These are phyloP conservation scores for Charina bottae DNA, from an alignment of 2,113 vertebrate genomes.

Conservation along the genomic window DNA sequence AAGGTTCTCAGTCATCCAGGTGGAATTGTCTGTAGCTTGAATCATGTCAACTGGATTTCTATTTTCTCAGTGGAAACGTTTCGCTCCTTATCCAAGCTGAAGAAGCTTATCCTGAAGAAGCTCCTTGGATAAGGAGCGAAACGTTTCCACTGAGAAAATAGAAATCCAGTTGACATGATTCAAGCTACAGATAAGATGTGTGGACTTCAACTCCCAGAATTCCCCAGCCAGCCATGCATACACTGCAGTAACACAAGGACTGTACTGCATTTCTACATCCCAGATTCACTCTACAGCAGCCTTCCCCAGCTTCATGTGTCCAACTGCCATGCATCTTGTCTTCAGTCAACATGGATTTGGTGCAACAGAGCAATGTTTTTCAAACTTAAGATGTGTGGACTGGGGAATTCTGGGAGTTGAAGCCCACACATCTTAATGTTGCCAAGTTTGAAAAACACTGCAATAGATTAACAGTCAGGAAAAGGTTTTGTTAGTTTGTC, in stretches of 20 bases:
- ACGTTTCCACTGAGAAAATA: no score
- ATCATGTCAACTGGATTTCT: no score
- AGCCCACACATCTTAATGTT: neutral
- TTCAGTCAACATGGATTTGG: neutral
- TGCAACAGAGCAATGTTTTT: neutral
- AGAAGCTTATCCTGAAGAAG: no score
- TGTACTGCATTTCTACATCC: neutral
- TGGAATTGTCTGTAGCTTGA: no score
- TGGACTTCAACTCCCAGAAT: no score
- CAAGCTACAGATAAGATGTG: no score
- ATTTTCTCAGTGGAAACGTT: no score
- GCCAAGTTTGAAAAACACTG: neutral
- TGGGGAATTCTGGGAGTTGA: neutral
- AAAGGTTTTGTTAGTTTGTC: neutral
- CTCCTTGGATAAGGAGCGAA: no score
- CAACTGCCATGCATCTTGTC: neutral
- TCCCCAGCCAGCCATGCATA: no score
- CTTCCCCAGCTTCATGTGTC: neutral
- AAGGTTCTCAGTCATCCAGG: no score
- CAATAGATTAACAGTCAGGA: neutral
- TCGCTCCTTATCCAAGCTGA: no score
- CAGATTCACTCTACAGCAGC: accelerated
- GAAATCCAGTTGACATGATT: no score
- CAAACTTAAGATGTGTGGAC: neutral
- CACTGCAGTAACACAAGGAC: neutral